Conservation (phyloP, 1,140 invertebrate genomes). For the Paracyclopina nana region DNA sequence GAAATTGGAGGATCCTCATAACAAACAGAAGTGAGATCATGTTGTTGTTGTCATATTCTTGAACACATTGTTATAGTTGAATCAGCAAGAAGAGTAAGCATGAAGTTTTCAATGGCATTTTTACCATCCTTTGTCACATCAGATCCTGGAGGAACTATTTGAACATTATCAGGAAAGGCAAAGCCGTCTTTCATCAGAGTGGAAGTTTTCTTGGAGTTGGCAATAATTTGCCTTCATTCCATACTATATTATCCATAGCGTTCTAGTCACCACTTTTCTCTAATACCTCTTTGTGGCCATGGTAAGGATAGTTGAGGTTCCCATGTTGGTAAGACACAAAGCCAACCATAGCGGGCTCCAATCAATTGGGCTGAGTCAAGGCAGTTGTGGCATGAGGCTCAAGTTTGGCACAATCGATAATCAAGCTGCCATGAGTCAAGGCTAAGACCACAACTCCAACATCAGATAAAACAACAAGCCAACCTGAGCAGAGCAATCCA, state of each 20-base stretch:
- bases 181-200: constrained; percentile 20
- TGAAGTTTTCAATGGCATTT: too few species aligned
- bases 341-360: constrained; percentile 69
- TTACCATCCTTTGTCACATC: too few species aligned
- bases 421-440: constrained; percentile 70
- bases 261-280: constrained; percentile 27
- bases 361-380: constrained; percentile 57
- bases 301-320: constrained; percentile 61
- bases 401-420: constrained; percentile 86
- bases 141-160: too few species aligned
- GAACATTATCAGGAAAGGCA: constrained; percentile 18
- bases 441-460: constrained; percentile 86
- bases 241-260: constrained; percentile 19
- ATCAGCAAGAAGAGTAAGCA: too few species aligned
- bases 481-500: too few species aligned
- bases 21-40: too few species aligned
- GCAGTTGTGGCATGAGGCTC: constrained; percentile 86
- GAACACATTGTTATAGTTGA: too few species aligned
- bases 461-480: too few species aligned
- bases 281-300: constrained; percentile 74
- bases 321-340: constrained; percentile 87
- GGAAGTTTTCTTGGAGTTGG: constrained; percentile 20
- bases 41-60: too few species aligned
- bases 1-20: too few species aligned
- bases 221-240: constrained; percentile 20